Base-by-base conservation (phyloP, 2,888 invertebrate genomes). In the Calameuta filiformis region DNA sequence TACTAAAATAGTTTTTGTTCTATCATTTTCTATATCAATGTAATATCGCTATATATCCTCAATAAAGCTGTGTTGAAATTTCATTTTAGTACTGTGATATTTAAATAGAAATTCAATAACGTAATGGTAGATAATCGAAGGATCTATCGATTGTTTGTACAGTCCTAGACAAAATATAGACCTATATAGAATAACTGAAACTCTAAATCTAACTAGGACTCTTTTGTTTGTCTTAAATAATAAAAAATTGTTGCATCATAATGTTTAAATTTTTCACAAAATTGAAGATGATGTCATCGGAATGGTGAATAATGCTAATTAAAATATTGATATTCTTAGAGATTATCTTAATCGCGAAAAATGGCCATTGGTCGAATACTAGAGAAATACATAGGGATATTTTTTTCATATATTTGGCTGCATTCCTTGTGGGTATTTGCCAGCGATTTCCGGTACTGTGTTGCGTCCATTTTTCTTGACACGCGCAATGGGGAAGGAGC, bases 401-500 rank as follows among this genome's bases (percentile, higher is more conserved):
- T 23, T 56, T 9, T 56, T 9, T 23, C 15, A 23, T 23, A 56
- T 23, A 56, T 56, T 56, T 56, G 56, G 56, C 56, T 23, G 56
- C 56, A 23, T 9, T 56, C 9, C 23, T 56, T 56, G 56, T 30
- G 31, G 12, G 15, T 71, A 69, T 74, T 34, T 73, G 79, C 80
- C 77, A 77, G 68, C 75, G 73, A 77, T 79, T 88, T 87, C 86
- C 85, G 86, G 86, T 80, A 71, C 35, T n/a, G 68, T 78, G 40
- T 56, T 78, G 81, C 86, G 86, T 85, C 87, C 87, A 90, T 87
- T 89, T 89, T 90, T 85, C 84, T 76, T 83, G 87, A 88, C 89
- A 89, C 88, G 88, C 89, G 89, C 88, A 89, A 90, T 90, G 90
- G 84, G 80, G 79, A 81, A 82, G 84, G 87, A 86, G 90, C 91